Percentiles rank a stretch among this genome's conserved stretches.
These are phyloP conservation scores for Elaphurus davidianus DNA, from an alignment of 2,113 vertebrate species.

Conservation along the genomic window DNA sequence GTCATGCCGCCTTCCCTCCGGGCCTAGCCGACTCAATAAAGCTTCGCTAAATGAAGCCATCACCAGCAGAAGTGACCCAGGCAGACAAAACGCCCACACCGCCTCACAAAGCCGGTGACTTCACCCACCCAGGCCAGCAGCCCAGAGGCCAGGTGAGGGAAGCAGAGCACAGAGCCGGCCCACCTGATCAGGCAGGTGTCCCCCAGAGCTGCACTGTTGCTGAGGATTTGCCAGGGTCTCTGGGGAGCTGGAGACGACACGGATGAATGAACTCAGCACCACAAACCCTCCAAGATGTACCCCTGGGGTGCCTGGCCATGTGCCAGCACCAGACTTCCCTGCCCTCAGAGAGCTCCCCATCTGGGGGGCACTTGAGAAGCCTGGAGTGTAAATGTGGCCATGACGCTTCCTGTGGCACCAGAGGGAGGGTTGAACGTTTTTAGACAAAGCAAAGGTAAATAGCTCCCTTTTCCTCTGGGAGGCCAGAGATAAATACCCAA, in stretches of 20 bases:
- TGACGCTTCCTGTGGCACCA: background rate
- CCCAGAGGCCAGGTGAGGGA: background rate
- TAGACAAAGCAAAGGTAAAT: background rate
- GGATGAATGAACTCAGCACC: background rate
- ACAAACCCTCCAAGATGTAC: background rate
- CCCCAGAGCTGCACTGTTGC: background rate
- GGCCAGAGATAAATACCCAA: background rate
- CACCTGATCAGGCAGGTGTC: background rate
- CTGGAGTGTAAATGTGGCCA: background rate
- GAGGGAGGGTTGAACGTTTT: background rate
- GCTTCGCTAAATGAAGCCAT: constrained; percentile 52
- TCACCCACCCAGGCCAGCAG: background rate
- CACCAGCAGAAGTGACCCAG: constrained; percentile 20
- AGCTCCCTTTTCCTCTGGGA: background rate
- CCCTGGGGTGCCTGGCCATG: background rate
- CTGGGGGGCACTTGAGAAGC: background rate
- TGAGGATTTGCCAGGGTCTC: background rate
- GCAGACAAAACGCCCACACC: background rate
- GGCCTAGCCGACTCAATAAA: background rate
- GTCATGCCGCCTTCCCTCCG: background rate
- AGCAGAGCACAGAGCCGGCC: background rate
- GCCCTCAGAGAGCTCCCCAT: background rate
- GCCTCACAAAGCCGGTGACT: background rate
- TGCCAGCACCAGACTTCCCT: background rate
- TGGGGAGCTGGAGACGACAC: background rate